Evolutionary conservation across 2,888 invertebrate genomes (phyloP).

Genomic region (Andricus quercusramuli): DNA sequence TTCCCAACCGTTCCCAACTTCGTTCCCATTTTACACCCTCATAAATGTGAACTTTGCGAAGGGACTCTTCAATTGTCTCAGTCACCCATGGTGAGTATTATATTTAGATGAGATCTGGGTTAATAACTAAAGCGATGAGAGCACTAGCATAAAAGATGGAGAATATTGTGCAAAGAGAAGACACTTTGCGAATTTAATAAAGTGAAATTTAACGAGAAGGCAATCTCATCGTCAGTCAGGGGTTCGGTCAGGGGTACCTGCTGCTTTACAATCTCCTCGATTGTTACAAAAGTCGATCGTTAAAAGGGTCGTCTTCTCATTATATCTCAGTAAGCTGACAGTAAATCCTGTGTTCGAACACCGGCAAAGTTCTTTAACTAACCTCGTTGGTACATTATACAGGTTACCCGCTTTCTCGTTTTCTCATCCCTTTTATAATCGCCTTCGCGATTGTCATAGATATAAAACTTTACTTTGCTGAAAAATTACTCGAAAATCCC

Average conservation of each 20-base stretch:
- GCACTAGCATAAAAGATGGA: slow-evolving; percentile 1
- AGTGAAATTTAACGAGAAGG: slow-evolving; percentile 33
- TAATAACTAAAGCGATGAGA: not conserved
- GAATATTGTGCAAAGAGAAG: slow-evolving; percentile 22
- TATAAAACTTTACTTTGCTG: slow-evolving; percentile 13
- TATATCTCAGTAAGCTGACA: slow-evolving; percentile 36
- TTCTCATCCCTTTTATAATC: slow-evolving; percentile 21
- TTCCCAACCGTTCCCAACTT: too few species aligned
- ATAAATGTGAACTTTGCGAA: not conserved
- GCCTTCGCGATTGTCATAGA: slow-evolving; percentile 17
- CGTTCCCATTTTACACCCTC: too few species aligned
- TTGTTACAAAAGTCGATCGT: slow-evolving; percentile 38
- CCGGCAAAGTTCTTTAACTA: slow-evolving; percentile 30
- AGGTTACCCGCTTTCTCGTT: not conserved
- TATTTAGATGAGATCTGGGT: not conserved
- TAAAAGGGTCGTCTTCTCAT: slow-evolving; percentile 39
- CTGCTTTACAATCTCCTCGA: slow-evolving; percentile 32
- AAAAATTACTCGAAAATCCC: slow-evolving; percentile 31
- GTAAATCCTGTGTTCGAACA: slow-evolving; percentile 37
- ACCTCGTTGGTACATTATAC: slow-evolving; percentile 26
- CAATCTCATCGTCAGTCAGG: slow-evolving; percentile 32
- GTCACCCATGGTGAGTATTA: not conserved
- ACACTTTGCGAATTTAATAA: slow-evolving; percentile 28
- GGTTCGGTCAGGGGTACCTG: slow-evolving; percentile 9
- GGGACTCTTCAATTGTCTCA: not conserved